These are phyloP conservation scores for Corythornis vintsioides DNA, from an alignment of 2,113 vertebrate genomes.

Conservation along the genomic window DNA sequence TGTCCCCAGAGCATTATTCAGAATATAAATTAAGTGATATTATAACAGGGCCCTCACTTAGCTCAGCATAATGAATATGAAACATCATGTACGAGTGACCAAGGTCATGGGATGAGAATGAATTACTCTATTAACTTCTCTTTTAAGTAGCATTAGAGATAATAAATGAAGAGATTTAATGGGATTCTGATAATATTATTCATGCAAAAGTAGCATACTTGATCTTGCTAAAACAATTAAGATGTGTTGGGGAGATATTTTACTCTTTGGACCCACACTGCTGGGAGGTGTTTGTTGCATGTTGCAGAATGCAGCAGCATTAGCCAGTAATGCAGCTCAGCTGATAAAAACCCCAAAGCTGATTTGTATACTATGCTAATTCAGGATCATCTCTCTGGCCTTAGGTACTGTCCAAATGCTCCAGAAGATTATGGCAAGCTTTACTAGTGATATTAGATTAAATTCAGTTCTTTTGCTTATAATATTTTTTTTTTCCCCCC, in stretches of 20 bases:
- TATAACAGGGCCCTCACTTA: constrained; percentile 87
- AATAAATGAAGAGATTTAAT: constrained; percentile 87
- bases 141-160: constrained; percentile 91
- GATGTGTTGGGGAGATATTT: constrained; percentile 62
- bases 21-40: constrained; percentile 98
- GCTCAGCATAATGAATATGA: constrained; percentile 93
- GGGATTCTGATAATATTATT: constrained; percentile 79
- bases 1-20: constrained; percentile 88
- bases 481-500: constrained; percentile 59
- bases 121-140: constrained; percentile 96
- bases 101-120: constrained; percentile 90
- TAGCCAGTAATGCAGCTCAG: constrained; percentile 85
- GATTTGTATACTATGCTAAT: constrained; percentile 87
- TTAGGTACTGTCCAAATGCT: constrained; percentile 74
- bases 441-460: constrained; percentile 89
- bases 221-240: constrained; percentile 79
- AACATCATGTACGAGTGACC: constrained; percentile 91
- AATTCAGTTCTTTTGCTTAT: constrained; percentile 87
- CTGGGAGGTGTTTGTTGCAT: constrained; percentile 51
- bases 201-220: constrained; percentile 74
- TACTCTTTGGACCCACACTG: constrained; percentile 66
- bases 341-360: constrained; percentile 83
- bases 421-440: constrained; percentile 77
- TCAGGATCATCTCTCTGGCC: constrained; percentile 84
- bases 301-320: constrained; percentile 69